Evolutionary conservation across 2,888 invertebrate genomes (phyloP).

Genomic region (Eutolmus rufibarbis): DNA sequence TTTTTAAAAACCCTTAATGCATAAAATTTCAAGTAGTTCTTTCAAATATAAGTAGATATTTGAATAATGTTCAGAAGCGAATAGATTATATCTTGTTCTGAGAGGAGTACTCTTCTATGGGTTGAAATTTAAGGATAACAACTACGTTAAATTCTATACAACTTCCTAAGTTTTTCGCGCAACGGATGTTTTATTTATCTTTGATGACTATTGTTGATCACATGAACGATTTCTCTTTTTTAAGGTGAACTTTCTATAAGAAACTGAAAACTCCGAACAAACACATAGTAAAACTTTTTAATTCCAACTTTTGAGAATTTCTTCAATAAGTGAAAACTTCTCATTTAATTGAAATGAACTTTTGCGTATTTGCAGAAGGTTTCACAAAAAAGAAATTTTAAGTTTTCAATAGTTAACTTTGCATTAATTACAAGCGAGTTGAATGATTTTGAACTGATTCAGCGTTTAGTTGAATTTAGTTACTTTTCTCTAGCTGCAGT

Average conservation of each 20-base stretch:
- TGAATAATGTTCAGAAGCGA: too few relatives aligned
- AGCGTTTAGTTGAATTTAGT: neutral
- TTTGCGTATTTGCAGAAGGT: neutral
- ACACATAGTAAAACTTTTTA: neutral
- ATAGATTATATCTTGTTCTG: neutral
- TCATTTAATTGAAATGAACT: neutral
- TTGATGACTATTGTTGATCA: neutral
- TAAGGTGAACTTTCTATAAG: neutral
- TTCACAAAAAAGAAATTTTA: neutral
- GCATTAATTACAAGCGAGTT: neutral
- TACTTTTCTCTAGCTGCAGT: neutral
- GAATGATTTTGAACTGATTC: neutral
- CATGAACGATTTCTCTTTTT: neutral
- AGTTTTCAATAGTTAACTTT: neutral
- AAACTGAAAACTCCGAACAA: neutral
- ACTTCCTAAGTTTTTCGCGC: neutral
- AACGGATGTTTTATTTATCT: neutral
- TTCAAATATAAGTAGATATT: too few relatives aligned
- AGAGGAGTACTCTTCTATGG: too few relatives aligned
- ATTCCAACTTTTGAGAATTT: neutral
- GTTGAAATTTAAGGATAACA: neutral
- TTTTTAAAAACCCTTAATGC: too few relatives aligned
- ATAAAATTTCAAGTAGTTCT: too few relatives aligned
- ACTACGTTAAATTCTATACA: neutral
- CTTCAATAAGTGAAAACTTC: neutral